Evolutionary conservation across 2,797 vertebrate species (phyloP).

Genomic region (Percopsis omiscomaycus): DNA sequence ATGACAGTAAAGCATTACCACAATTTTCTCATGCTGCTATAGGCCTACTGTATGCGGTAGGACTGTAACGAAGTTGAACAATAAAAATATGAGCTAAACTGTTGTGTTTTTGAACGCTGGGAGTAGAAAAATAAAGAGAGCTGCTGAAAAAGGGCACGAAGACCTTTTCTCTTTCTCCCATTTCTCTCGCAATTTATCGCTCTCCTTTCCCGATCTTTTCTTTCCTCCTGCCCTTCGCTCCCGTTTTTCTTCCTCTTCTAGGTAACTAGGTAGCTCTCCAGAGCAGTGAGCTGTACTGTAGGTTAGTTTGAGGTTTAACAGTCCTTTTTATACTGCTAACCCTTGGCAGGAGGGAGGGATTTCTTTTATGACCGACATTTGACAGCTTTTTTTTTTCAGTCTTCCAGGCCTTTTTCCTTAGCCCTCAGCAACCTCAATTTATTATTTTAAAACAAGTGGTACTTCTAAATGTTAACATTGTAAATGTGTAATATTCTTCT

Average conservation of each 20-base stretch:
- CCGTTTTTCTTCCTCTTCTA: slow-evolving; percentile 10
- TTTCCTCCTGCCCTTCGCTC: background rate
- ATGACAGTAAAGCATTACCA: too few species aligned
- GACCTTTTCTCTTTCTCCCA: background rate
- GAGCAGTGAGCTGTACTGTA: background rate
- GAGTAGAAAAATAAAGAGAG: background rate
- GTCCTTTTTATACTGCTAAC: slow-evolving; percentile 11
- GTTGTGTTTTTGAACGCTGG: background rate
- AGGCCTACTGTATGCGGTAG: too few species aligned
- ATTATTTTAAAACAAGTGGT: too few species aligned
- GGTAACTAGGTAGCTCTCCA: slow-evolving; percentile 33
- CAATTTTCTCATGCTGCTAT: too few species aligned
- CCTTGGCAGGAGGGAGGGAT: slow-evolving; percentile 7
- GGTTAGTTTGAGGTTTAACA: slow-evolving; percentile 35
- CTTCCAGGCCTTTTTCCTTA: too few species aligned
- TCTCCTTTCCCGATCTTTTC: background rate
- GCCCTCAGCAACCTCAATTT: too few species aligned
- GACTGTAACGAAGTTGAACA: too few species aligned
- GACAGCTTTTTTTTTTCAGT: too few species aligned
- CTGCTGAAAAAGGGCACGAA: background rate
- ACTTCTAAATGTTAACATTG: too few species aligned
- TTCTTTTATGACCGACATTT: background rate
- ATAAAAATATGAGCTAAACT: background rate
- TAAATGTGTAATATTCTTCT: too few species aligned
- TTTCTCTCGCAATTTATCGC: background rate